phyloP scores from a whole-genome alignment of 35 echinoderm and acorn worm species.

The Heliocidaris erythrogramma region DNA sequence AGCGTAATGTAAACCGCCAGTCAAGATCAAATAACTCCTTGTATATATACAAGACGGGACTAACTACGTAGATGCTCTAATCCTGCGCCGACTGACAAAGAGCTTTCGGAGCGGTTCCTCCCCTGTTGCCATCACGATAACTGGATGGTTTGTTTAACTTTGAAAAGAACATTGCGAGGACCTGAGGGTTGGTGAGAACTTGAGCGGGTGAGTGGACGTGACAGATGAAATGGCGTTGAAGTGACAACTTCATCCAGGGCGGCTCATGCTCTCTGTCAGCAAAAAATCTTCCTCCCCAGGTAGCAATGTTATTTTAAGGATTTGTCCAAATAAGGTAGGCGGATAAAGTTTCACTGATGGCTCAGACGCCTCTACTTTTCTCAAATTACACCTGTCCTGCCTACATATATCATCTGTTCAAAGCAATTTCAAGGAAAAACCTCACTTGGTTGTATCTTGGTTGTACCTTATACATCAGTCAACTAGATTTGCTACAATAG shows the following conservation, averaged over 20 bases:
- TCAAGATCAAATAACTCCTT: background rate
- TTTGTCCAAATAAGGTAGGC: background rate
- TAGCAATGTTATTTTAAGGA: background rate
- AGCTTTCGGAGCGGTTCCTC: background rate
- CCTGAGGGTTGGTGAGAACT: background rate
- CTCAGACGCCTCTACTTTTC: background rate
- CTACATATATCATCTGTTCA: background rate
- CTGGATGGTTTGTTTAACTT: background rate
- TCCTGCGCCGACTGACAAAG: background rate
- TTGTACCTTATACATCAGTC: background rate
- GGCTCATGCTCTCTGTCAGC: background rate
- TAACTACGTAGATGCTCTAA: background rate
- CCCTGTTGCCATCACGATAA: background rate
- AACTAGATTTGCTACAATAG: too few relatives aligned
- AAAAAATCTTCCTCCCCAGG: background rate
- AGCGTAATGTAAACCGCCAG: background rate
- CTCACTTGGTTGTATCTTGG: background rate
- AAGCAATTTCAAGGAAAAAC: background rate
- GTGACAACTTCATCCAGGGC: background rate
- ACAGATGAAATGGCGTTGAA: slow-evolving; percentile 16
- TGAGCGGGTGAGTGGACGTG: background rate
- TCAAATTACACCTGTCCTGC: background rate
- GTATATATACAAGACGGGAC: background rate
- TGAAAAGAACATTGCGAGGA: background rate
- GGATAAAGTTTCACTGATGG: background rate